Base-by-base conservation (phyloP, 2,888 invertebrate genomes). In the Orthonevra nobilis region DNA sequence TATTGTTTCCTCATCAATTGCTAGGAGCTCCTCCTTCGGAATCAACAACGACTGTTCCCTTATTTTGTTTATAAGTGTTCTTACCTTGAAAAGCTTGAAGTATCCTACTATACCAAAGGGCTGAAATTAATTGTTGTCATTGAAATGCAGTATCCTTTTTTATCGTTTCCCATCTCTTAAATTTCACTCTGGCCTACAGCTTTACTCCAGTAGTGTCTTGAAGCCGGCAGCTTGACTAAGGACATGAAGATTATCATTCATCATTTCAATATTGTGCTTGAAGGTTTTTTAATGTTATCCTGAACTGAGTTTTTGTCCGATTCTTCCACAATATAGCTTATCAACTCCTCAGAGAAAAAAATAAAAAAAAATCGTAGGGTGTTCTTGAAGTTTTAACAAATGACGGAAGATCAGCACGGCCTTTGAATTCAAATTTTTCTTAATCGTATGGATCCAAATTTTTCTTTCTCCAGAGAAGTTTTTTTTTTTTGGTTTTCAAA, bases 81-180 rank as follows among this genome's bases (percentile, higher is more conserved):
- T 26, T 34, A 64, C 32, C 36, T 72, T 64, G 26, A 56, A 56
- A 3, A 64, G 44, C 32, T 68, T 68, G 19, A 56, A 52, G 12
- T 68, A 32, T 7, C 73, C 56, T 26, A 26, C 30, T 26, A 20
- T 23, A 10, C 64, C 36, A 9, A n/a, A n/a, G 20, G 38, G 44
- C 9, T 28, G 44, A 38, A 61, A 61, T 1, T 74, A 15, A 7
- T 20, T 12, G 15, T 60, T 68, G 6, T 68, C 23, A 34, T 74
- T 74, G 38, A 74, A 66, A 68, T 74, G 52, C 3, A 68, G 9
- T n/a, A 38, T 54, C 4, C 17, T 42, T 52, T n/a, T 46, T 66
- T 2, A 74, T 60, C 0, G 52, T 52, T 52, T 60, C 48, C 60
- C 46, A 74, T 23, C 46, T 40, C 52, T 14, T 2, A 64, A 10